Evolutionary conservation across 2,113 vertebrate species (phyloP), one percentile per base, ranked within the genome.

Genomic region (Grus americana): DNA sequence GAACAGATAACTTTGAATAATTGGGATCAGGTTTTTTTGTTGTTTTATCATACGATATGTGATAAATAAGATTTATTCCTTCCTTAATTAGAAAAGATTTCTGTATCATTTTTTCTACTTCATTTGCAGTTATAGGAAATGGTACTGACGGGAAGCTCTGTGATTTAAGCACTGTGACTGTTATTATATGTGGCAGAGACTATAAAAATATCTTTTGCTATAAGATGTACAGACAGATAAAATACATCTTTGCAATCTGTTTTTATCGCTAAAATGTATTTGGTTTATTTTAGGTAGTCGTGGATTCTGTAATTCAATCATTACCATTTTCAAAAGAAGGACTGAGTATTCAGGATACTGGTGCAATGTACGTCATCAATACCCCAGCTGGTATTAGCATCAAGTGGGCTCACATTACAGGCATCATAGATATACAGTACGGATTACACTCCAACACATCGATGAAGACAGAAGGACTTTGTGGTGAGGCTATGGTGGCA

Each of bases 381-480:
- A 99, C 99, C 38, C 99, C 99, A 73, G 98, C 98, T n/a, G 99
- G 99, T 14, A 97, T 99, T 54, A 98, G 96, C 90, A 98, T 99
- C 88, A 99, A 99, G 93, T 99, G 99, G 99, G 98, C 99, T 98
- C 99, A 99, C 75, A 96, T 99, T 96, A 99, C 99, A 12, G 99
- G 99, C 68, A 99, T 99, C 95, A 98, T 99, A 96, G 99, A 99
- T 27, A 98, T 99, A 92, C 99, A 99, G 91, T 99, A 99, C 76
- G 98, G 98, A 27, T 80, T 97, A 15, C 97, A 97, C 16, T 97
- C 97, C 81, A 99, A 99, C 85, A 95, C 97, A 38, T 98, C 98
- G 3, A 97, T 97, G 57, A 96, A 97, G 82, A 99, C 99, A 88
- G 98, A 98, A 97, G 99, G 99, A 78, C 98, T 99, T 86, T 99